Base-by-base conservation (phyloP, 2,797 vertebrate genomes). In the Semotilus atromaculatus region DNA sequence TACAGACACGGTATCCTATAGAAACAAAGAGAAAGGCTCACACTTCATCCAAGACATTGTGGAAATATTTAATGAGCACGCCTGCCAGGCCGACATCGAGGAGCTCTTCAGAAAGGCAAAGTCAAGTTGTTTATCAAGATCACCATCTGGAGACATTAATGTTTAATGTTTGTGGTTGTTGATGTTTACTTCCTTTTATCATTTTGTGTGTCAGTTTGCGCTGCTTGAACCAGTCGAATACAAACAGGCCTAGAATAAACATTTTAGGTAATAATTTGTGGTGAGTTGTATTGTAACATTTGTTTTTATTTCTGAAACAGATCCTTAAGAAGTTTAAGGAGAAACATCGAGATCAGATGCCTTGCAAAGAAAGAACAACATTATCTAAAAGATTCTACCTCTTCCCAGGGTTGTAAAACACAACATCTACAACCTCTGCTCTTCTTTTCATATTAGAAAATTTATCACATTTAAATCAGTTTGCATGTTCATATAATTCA, bases 81-180 rank as follows among this genome's bases (percentile, higher is more conserved):
- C 83, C 60, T 78, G 86, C 67, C 34, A 88, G 29, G 70, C 84
- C 1, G 4, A 89, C 62, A 64, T 90, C 16, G 23, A 86, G 66
- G 86, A 88, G 55, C 80, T 90, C 18, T 88, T 90, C 62, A 88
- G 82, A 83, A 90, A 86, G 86, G 89, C 53, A 81, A 82, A 72
- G 71, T 29, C 81, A 18, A 53, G 4, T 60, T 60, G 1, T 53
- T 34, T 34, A 73, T 5, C 26, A 73, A 51, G 26, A n/a, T n/a
- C n/a, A n/a, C n/a, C n/a, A n/a, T n/a, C n/a, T n/a, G n/a, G n/a
- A n/a, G n/a, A n/a, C n/a, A n/a, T n/a, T n/a, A n/a, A n/a, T n/a
- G n/a, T n/a, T n/a, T n/a, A n/a, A n/a, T n/a, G n/a, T n/a, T n/a
- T n/a, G n/a, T n/a, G 9, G 3, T 14, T 45, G 4, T 29, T 19